Percentiles rank a stretch among this genome's conserved stretches.
Evolutionary conservation across 53 echinoderm and acorn worm genomes (phyloP).

Genomic region (Arbacia lixula): DNA sequence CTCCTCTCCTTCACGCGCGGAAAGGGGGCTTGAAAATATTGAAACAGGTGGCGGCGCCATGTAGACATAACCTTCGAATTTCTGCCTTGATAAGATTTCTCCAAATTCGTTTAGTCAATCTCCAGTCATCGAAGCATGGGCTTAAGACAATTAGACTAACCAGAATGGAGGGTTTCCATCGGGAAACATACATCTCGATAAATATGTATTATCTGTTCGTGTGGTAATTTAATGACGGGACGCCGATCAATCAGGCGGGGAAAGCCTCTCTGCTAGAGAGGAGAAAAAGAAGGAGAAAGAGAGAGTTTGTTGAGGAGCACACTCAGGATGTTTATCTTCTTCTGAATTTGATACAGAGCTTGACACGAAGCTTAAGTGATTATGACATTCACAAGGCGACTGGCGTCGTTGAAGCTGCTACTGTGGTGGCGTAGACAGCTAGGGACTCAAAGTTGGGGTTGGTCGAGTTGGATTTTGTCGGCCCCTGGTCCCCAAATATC

Average conservation of each 20-base stretch:
- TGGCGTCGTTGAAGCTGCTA: not conserved
- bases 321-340: not conserved
- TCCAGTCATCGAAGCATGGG: slow-evolving; percentile 50
- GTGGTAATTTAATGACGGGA: slow-evolving; percentile 44
- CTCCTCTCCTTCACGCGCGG: slow-evolving; percentile 21
- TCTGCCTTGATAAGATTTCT: slow-evolving; percentile 61
- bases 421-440: no score
- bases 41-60: slow-evolving; percentile 71
- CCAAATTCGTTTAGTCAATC: slow-evolving; percentile 54
- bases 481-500: no score
- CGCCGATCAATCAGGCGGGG: slow-evolving; percentile 40
- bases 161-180: slow-evolving; percentile 22
- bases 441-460: no score
- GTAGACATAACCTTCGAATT: slow-evolving; percentile 77
- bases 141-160: slow-evolving; percentile 47
- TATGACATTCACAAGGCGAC: slow-evolving; percentile 3
- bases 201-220: slow-evolving; percentile 48
- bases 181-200: slow-evolving; percentile 53
- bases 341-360: slow-evolving; percentile 14
- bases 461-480: no score
- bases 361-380: not conserved
- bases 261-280: slow-evolving; percentile 3
- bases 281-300: no score
- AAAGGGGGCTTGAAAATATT: slow-evolving; percentile 63
- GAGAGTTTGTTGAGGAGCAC: not conserved